A percentile compares a stretch with the other conserved stretches of the same genome.
Conservation (phyloP, 1,140 invertebrate genomes). For the Neodiprion virginianus region DNA sequence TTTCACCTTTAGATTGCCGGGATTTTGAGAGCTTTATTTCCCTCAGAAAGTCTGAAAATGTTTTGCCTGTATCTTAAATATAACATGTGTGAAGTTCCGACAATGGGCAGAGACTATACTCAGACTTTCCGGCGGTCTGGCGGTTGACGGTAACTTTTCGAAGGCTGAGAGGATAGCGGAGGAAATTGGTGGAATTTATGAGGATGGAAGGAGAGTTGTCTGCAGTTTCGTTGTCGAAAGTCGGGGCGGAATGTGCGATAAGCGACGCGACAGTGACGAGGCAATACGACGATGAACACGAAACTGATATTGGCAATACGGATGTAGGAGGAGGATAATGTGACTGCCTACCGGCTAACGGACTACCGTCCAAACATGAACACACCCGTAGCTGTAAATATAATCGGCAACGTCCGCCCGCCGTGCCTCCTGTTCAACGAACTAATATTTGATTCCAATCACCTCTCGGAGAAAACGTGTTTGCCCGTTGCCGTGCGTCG, state of each 20-base stretch:
- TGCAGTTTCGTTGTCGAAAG: not conserved
- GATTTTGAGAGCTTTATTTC: too few species aligned
- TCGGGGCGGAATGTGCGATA: not conserved
- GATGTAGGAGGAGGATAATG: not conserved
- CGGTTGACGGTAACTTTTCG: too few species aligned
- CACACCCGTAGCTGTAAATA: slow-evolving; percentile 10
- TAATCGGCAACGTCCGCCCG: slow-evolving; percentile 9
- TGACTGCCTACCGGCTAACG: not conserved
- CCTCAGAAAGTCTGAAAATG: too few species aligned
- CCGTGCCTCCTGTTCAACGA: slow-evolving; percentile 11
- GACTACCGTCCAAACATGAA: slow-evolving; percentile 5
- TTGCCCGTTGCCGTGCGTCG: not conserved
- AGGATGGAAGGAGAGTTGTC: not conserved
- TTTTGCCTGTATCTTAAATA: too few species aligned
- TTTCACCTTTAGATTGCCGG: too few species aligned
- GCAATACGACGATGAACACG: too few species aligned
- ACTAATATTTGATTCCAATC: slow-evolving; percentile 16
- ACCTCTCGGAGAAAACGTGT: slow-evolving; percentile 11
- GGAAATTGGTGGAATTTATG: too few species aligned
- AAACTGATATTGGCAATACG: not conserved
- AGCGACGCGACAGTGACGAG: not conserved
- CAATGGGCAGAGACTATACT: too few species aligned
- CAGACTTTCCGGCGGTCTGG: too few species aligned
- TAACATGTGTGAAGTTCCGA: too few species aligned
- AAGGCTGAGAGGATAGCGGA: too few species aligned